Conservation (phyloP, 2,888 invertebrate genomes). For the Hypolimnas misippus region DNA sequence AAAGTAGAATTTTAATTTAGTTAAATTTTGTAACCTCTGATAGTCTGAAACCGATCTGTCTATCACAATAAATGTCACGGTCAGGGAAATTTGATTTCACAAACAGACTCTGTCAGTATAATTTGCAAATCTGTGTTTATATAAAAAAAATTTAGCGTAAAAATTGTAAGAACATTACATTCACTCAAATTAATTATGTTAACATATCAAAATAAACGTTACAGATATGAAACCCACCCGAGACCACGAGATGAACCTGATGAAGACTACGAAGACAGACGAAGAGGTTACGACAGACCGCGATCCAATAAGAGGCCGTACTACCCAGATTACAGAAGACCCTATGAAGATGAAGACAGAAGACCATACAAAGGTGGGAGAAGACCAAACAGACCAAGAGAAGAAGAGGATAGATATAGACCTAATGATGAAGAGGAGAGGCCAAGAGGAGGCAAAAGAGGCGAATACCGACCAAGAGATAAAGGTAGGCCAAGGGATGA, state of each 20-base stretch:
- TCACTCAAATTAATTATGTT: too few species aligned
- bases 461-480: slow-evolving; percentile 46
- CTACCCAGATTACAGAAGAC: slow-evolving; percentile 54
- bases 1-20: too few species aligned
- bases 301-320: slow-evolving; percentile 64
- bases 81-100: too few species aligned
- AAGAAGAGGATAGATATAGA: slow-evolving; percentile 48
- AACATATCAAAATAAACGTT: not conserved
- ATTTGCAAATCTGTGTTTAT: too few species aligned
- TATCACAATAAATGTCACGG: too few species aligned
- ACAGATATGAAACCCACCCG: slow-evolving; percentile 77
- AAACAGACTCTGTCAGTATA: too few species aligned
- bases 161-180: too few species aligned
- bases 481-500: slow-evolving; percentile 54
- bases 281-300: slow-evolving; percentile 64
- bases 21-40: too few species aligned
- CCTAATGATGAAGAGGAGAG: slow-evolving; percentile 51
- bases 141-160: too few species aligned
- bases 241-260: slow-evolving; percentile 74
- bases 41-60: too few species aligned
- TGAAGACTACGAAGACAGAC: slow-evolving; percentile 69
- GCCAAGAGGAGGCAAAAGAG: slow-evolving; percentile 45
- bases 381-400: slow-evolving; percentile 56
- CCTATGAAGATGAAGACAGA: slow-evolving; percentile 70
- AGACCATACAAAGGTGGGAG: slow-evolving; percentile 54